Percentiles rank a stretch among this genome's conserved stretches.
Conservation (phyloP, 2,113 vertebrate species). For the Falco punctatus region DNA sequence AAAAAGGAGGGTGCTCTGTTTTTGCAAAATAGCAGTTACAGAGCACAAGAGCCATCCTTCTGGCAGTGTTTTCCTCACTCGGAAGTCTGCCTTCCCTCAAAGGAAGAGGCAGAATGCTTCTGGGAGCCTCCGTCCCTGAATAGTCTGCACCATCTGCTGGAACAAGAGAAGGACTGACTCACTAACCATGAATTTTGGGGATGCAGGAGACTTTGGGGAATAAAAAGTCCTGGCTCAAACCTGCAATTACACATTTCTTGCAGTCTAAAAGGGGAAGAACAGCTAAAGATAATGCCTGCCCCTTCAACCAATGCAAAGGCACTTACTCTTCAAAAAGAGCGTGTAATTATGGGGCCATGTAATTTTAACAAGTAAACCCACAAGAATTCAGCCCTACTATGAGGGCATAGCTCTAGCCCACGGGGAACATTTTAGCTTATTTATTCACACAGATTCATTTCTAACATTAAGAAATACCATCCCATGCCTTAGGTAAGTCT, state of each 20-base stretch:
- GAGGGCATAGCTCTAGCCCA: slow-evolving; percentile 30
- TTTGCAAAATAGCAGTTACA: not conserved
- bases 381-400: slow-evolving; percentile 26
- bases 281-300: slow-evolving; percentile 27
- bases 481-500: slow-evolving; percentile 21
- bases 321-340: slow-evolving; percentile 15
- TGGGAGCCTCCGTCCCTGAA: slow-evolving; percentile 58
- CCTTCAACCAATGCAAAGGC: slow-evolving; percentile 16
- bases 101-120: slow-evolving; percentile 53
- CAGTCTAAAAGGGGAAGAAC: slow-evolving; percentile 52
- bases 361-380: slow-evolving; percentile 57
- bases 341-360: slow-evolving; percentile 23
- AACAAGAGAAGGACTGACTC: slow-evolving; percentile 58
- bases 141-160: slow-evolving; percentile 68
- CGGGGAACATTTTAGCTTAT: slow-evolving; percentile 29
- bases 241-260: slow-evolving; percentile 51
- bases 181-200: slow-evolving; percentile 50
- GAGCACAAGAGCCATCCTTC: slow-evolving; percentile 17
- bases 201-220: slow-evolving; percentile 35
- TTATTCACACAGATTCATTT: slow-evolving; percentile 40
- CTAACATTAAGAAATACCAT: slow-evolving; percentile 22
- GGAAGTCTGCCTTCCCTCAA: slow-evolving; percentile 42
- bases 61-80: not conserved
- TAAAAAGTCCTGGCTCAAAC: slow-evolving; percentile 39
- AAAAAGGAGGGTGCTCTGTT: not conserved